These are phyloP conservation scores for Carassius auratus DNA, from an alignment of 2,113 vertebrate genomes.

Conservation along the genomic window DNA sequence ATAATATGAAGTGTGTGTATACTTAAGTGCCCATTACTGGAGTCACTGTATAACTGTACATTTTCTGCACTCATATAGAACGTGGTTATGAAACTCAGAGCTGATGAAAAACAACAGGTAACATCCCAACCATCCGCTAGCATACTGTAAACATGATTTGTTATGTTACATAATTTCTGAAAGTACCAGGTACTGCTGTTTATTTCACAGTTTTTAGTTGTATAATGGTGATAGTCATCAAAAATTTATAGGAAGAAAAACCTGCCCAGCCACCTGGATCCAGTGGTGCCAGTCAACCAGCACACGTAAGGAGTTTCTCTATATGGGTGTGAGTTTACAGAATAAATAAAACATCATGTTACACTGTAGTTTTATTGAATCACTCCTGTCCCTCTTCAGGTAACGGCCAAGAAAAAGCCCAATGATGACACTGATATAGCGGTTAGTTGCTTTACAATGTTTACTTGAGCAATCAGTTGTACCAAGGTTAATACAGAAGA, in stretches of 20 bases:
- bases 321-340: neutral
- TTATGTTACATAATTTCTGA: neutral
- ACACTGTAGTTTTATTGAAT: neutral
- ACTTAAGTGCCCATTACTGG: neutral
- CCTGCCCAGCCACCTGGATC: slow-evolving; percentile 17
- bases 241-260: slow-evolving; percentile 29
- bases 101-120: slow-evolving; percentile 62
- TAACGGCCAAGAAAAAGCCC: slow-evolving; percentile 36
- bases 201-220: neutral
- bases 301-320: slow-evolving; percentile 28
- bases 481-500: neutral
- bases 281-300: slow-evolving; percentile 3
- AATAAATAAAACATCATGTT: neutral
- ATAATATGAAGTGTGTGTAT: neutral
- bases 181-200: neutral
- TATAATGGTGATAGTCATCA: neutral
- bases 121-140: neutral
- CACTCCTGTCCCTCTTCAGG: slow-evolving; percentile 4
- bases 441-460: slow-evolving; percentile 42
- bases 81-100: slow-evolving; percentile 64
- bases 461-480: neutral
- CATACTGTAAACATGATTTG: neutral
- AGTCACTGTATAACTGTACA: neutral
- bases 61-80: slow-evolving; percentile 54
- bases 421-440: slow-evolving; percentile 56